phyloP scores from a whole-genome alignment of 64 coral and sea anemone species.

The Actinia equina region DNA sequence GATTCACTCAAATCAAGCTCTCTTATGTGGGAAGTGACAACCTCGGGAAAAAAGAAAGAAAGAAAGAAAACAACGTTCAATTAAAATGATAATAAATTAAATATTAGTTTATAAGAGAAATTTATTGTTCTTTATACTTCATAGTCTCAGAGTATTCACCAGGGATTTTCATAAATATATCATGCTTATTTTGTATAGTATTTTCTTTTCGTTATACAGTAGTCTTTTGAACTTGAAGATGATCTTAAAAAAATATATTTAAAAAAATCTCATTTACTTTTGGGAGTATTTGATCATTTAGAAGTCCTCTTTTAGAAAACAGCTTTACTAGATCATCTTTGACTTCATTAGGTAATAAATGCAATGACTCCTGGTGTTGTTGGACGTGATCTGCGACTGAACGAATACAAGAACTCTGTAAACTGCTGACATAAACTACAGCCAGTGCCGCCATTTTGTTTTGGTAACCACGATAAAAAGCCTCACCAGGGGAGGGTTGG shows the following conservation, averaged over 20 bases:
- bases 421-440: conserved; percentile 27
- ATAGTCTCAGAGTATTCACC: too few relatives aligned
- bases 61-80: background rate
- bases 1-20: conserved; percentile 81
- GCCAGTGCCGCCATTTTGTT: conserved; percentile 76
- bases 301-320: conserved; percentile 77
- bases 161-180: too few relatives aligned
- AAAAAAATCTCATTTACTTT: conserved; percentile 36
- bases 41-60: background rate
- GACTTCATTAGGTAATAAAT: conserved; percentile 65
- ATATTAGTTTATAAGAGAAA: background rate
- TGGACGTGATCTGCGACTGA: conserved; percentile 61
- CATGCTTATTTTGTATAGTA: too few relatives aligned
- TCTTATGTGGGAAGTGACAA: conserved; percentile 42
- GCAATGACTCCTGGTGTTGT: conserved; percentile 58
- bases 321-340: conserved; percentile 70
- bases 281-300: conserved; percentile 55
- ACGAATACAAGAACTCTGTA: conserved; percentile 69
- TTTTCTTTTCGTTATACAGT: too few relatives aligned
- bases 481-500: background rate
- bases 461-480: background rate
- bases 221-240: background rate
- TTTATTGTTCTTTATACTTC: too few relatives aligned
- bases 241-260: background rate
- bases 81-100: too few relatives aligned